Percentiles rank a stretch among this genome's conserved stretches.
Evolutionary conservation across 1,140 invertebrate species (phyloP).

Genomic region (Araneus ventricosus): DNA sequence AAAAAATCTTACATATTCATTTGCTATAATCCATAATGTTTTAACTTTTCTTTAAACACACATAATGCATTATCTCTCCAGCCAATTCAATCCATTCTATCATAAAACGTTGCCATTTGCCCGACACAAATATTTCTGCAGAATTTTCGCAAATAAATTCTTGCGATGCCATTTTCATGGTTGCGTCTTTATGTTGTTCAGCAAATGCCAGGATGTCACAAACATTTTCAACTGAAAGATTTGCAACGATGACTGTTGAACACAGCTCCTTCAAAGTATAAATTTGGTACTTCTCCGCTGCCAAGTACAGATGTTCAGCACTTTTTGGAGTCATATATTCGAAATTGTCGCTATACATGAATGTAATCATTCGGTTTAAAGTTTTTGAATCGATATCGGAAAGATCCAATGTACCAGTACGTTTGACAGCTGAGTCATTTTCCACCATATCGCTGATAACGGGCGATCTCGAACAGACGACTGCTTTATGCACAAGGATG

Average conservation of each 20-base stretch:
- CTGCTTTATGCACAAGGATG: neutral
- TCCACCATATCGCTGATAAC: constrained; percentile 14
- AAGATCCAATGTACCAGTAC: neutral
- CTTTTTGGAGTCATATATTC: neutral
- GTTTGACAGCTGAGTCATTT: neutral
- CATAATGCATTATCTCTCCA: constrained; percentile 2
- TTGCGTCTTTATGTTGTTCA: neutral
- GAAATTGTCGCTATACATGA: constrained; percentile 38
- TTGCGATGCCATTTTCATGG: neutral
- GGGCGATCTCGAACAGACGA: neutral
- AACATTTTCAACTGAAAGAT: neutral
- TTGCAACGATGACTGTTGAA: neutral
- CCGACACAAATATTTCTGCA: constrained; percentile 12
- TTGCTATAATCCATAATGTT: no score
- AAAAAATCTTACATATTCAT: no score
- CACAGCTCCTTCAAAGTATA: neutral
- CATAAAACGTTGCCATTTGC: constrained; percentile 34
- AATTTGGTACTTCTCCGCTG: neutral
- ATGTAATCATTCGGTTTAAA: constrained; percentile 22
- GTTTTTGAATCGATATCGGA: neutral
- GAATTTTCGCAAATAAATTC: constrained; percentile 51
- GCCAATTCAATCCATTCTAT: neutral
- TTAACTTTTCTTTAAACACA: constrained; percentile 12
- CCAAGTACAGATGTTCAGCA: neutral
- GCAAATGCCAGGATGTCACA: neutral